Percentiles rank a stretch among this genome's conserved stretches.
phyloP scores from a whole-genome alignment of 2,888 invertebrate genomes.

The Gymnosoma rotundatum region DNA sequence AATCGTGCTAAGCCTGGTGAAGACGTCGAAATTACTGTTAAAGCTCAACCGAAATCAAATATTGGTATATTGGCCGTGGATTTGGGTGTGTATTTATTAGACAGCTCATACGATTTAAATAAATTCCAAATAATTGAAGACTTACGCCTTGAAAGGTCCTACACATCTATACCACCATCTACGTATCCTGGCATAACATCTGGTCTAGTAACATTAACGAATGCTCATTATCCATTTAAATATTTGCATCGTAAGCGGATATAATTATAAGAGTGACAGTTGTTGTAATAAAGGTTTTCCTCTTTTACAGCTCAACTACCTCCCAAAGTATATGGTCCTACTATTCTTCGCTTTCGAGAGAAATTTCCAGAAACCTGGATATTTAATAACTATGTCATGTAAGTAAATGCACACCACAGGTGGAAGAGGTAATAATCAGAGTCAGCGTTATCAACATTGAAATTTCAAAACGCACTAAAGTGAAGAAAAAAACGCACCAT shows the following conservation, averaged over 20 bases:
- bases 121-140: not conserved
- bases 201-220: slow-evolving; percentile 79
- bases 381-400: slow-evolving; percentile 83
- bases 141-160: not conserved
- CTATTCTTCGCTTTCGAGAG: slow-evolving; percentile 51
- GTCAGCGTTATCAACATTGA: no score
- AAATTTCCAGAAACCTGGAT: slow-evolving; percentile 87
- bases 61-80: slow-evolving; percentile 85
- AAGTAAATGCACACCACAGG: not conserved
- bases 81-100: slow-evolving; percentile 52
- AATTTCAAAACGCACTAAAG: no score
- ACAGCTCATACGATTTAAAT: slow-evolving; percentile 71
- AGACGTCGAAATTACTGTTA: slow-evolving; percentile 88
- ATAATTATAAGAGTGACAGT: not conserved
- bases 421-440: no score
- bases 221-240: slow-evolving; percentile 76
- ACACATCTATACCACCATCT: not conserved
- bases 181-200: slow-evolving; percentile 73
- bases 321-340: fast-evolving
- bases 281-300: not conserved
- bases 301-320: not conserved
- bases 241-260: slow-evolving; percentile 72
- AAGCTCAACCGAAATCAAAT: slow-evolving; percentile 91
- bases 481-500: no score
- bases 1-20: slow-evolving; percentile 88